Evolutionary conservation across 2,797 vertebrate genomes (phyloP), one percentile per base, ranked within the genome.

Genomic region (Lerista edwardsae): DNA sequence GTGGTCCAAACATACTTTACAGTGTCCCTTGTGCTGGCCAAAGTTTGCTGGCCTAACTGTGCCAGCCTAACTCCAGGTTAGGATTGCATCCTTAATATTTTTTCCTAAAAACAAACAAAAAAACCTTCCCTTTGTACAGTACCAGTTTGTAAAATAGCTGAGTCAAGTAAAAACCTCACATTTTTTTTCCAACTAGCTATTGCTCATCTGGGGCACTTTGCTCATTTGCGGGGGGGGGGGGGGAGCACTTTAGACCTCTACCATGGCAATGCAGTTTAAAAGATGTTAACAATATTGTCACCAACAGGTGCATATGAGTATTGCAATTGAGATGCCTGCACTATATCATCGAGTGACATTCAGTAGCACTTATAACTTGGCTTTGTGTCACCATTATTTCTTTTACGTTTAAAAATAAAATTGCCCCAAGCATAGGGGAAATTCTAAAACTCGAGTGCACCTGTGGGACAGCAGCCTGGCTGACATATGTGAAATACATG

Each of bases 321-420:
- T 89, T 77, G 27, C 64, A 76, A 84, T 90, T 90, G 47, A 75
- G 86, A 68, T 89, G 23, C 11, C n/a, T 27, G 85, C 77, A 71
- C 82, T 82, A 77, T 89, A 90, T 87, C 90, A 82, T 90, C 84
- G 93, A 91, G 41, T 93, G 89, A 92, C 86, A 89, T 94, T 95
- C 91, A 92, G 31, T 72, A 88, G 82, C n/a, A 76, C 86, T 95
- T 93, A 88, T 80, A 89, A 92, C 82, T 94, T 95, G 88, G 81
- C 90, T 95, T 86, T 84, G 75, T 89, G 90, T 92, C 83, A 80
- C 89, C 78, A 88, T 87, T 93, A 87, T 89, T 93, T 93, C 89
- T 90, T 84, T 93, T 94, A 91, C 79, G 87, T 87, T 91, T 59
- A 27, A 27, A 61, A 69, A 69, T 91, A 91, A 72, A 57, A 34